These are phyloP conservation scores for Patagioenas fasciata DNA, from an alignment of 2,113 vertebrate species.

Conservation along the genomic window DNA sequence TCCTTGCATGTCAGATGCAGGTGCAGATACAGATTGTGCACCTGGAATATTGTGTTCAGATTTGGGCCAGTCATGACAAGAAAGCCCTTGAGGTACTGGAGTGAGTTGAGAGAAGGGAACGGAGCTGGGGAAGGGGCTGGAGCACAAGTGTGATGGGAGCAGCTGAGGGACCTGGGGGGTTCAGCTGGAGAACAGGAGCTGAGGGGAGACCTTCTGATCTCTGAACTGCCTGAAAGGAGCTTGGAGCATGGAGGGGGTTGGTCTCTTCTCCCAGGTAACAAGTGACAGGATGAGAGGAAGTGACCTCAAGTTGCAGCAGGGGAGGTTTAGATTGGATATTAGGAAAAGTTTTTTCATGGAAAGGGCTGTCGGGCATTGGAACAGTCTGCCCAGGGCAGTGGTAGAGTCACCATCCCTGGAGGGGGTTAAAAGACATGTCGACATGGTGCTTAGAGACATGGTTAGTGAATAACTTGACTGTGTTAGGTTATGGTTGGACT, in stretches of 20 bases:
- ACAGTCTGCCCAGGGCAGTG: neutral
- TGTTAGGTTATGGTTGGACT: neutral
- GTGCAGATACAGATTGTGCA: neutral
- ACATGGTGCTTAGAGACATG: accelerated
- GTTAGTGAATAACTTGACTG: no score
- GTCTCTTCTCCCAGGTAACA: neutral
- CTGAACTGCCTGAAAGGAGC: neutral
- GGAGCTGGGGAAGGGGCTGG: accelerated
- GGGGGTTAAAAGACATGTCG: accelerated
- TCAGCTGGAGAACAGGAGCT: no score
- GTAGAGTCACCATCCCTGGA: neutral
- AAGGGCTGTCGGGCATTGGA: accelerated
- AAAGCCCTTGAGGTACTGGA: neutral
- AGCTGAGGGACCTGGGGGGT: no score
- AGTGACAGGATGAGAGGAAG: accelerated
- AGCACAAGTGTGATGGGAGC: accelerated
- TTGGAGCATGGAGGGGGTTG: accelerated
- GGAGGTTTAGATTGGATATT: neutral
- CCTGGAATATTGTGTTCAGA: neutral
- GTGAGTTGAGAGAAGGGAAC: accelerated
- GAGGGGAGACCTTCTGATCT: no score
- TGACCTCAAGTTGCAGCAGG: neutral
- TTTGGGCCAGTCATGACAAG: neutral
- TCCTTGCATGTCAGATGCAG: neutral
- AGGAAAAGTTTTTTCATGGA: accelerated